Percentiles rank a stretch among this genome's conserved stretches.
phyloP scores from a whole-genome alignment of 2,888 invertebrate species.

The Yponomeuta evonymella region DNA sequence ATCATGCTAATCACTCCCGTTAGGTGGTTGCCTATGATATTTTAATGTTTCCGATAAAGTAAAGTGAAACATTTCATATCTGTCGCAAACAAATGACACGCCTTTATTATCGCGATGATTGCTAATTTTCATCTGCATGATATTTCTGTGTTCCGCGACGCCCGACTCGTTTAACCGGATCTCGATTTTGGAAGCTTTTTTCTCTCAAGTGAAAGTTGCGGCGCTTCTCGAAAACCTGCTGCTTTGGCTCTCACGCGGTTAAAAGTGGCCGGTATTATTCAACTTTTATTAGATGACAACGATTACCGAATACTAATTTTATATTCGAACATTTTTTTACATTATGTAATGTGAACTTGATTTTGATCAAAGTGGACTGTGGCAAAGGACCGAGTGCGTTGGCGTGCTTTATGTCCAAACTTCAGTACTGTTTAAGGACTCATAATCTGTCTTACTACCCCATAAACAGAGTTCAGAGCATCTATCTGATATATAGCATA shows the following conservation, averaged over 20 bases:
- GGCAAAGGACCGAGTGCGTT: too few species aligned
- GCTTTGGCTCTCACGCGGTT: conserved; percentile 42
- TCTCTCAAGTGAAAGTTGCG: conserved; percentile 58
- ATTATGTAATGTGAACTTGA: conserved; percentile 31
- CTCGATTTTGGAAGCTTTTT: conserved; percentile 44
- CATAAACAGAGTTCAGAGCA: too few species aligned
- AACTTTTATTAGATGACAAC: conserved; percentile 51
- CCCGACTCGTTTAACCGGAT: conserved; percentile 48
- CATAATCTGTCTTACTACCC: too few species aligned
- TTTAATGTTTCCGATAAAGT: conserved; percentile 1
- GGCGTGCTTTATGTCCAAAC: too few species aligned
- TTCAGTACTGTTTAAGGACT: too few species aligned
- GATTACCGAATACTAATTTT: conserved; percentile 53
- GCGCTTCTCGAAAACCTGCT: conserved; percentile 49
- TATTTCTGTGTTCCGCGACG: conserved; percentile 20
- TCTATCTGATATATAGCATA: neutral
- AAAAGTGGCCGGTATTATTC: conserved; percentile 43
- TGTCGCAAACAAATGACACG: conserved; percentile 9
- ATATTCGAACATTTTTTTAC: conserved; percentile 26
- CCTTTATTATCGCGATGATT: neutral
- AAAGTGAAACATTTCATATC: neutral
- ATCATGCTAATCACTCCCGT: too few species aligned
- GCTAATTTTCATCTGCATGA: conserved; percentile 26
- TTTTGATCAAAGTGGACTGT: neutral
- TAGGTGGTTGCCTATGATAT: neutral